These are phyloP conservation scores for Crocallis elinguaria DNA, from an alignment of 2,888 invertebrate genomes.

Conservation along the genomic window DNA sequence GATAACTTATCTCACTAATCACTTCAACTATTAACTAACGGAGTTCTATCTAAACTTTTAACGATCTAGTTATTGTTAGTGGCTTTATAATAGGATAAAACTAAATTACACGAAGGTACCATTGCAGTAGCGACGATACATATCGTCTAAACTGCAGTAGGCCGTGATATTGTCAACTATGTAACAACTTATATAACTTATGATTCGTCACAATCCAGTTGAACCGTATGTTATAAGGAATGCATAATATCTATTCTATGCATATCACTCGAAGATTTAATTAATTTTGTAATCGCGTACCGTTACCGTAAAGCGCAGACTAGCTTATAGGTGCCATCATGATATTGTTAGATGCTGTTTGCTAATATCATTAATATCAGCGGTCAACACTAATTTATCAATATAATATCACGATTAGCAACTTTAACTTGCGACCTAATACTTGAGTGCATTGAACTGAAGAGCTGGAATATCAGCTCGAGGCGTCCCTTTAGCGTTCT, in stretches of 20 bases:
- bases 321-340: background rate
- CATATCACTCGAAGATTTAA: slow-evolving; percentile 12
- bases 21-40: slow-evolving; percentile 60
- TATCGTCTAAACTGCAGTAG: slow-evolving; percentile 52
- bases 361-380: background rate
- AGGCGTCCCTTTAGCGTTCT: background rate
- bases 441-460: background rate
- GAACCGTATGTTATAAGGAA: slow-evolving; percentile 3
- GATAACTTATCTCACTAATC: slow-evolving; percentile 63
- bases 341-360: background rate
- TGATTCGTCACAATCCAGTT: slow-evolving; percentile 11
- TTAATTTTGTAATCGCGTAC: slow-evolving; percentile 12
- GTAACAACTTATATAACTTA: slow-evolving; percentile 21
- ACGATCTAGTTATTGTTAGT: slow-evolving; percentile 46
- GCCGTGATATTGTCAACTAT: slow-evolving; percentile 67
- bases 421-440: background rate
- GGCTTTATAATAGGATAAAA: slow-evolving; percentile 47
- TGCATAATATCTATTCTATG: too few species aligned
- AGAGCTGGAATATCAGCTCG: background rate
- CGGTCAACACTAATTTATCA: background rate
- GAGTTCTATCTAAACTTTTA: slow-evolving; percentile 54
- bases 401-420: background rate
- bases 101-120: slow-evolving; percentile 17
- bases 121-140: slow-evolving; percentile 27
- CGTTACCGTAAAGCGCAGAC: slow-evolving; percentile 9